Base-by-base conservation (phyloP, 2,113 vertebrate species). In the Muntiacus reevesi region DNA sequence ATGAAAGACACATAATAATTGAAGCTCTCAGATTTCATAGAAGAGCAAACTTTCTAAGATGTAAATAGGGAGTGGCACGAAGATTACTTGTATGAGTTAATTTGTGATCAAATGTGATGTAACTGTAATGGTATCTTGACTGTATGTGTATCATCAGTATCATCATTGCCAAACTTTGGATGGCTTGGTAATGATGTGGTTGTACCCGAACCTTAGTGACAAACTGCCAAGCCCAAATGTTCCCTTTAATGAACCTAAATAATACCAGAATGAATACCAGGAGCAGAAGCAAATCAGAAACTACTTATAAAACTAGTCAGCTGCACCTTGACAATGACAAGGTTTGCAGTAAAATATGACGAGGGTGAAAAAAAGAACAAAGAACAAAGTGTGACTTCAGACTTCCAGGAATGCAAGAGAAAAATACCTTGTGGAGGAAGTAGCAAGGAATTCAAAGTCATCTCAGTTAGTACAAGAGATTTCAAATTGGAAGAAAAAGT, bases 311-410 rank as follows among this genome's bases (percentile, higher is more conserved):
- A 96, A n/a, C 82, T 67, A 89, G 84, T 83, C 76, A 88, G 89
- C 94, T 55, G 21, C 47, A 54, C 79, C 57, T 87, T 94, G 71
- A 91, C 64, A 83, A 84, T 67, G 91, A 94, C 27, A 93, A 55
- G 28, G 10, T 87, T 90, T 87, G 89, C 82, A 55, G 91, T 47
- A 97, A 95, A 96, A 91, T 93, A 60, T 25, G 19, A 50, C 2
- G 78, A 79, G 94, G 89, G 94, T 27, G 74, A 91, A 95, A 89
- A 55, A 96, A 94, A 94, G 96, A 97, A 96, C 71, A 96, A 91
- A 96, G 94, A 96, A 96, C 67, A 95, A 93, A 89, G 47, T 47
- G 9, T 89, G 83, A 89, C 54, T 97, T 89, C 28, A 94, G 40
- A 82, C 74, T 90, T 93, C 43, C 40, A 90, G 82, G 88, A 89